Percentiles rank a stretch among this genome's conserved stretches.
Evolutionary conservation across 2,113 vertebrate species (phyloP).

Genomic region (Asarcornis scutulata): DNA sequence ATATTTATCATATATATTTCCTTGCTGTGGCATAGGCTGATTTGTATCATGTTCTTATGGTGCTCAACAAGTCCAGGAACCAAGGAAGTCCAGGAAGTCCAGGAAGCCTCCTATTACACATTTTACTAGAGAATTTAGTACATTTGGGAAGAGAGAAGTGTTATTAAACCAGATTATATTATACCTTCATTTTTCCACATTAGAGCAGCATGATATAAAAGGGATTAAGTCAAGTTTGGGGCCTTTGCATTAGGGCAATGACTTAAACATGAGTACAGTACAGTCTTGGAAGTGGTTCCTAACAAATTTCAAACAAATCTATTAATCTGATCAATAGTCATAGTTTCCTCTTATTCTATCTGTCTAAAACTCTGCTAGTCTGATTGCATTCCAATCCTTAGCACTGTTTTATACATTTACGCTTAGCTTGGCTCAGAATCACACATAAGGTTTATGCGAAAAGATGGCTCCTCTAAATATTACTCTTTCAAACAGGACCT

Average conservation of each 20-base stretch:
- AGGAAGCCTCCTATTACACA: background rate
- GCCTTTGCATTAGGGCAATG: background rate
- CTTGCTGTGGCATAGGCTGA: background rate
- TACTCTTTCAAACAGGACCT: background rate
- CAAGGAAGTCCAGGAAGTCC: background rate
- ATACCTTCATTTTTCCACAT: background rate
- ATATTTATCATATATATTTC: background rate
- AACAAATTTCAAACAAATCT: background rate
- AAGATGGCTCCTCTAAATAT: background rate
- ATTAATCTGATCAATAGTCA: background rate
- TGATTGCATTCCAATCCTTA: background rate
- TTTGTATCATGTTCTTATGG: conserved; percentile 19
- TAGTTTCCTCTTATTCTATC: background rate
- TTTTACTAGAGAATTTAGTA: conserved; percentile 15
- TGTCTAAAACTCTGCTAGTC: background rate
- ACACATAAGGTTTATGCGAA: background rate
- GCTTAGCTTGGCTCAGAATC: background rate
- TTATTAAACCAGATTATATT: conserved; percentile 18
- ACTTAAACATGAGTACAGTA: background rate
- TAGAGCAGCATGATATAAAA: background rate
- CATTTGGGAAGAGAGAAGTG: background rate
- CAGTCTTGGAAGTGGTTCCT: background rate
- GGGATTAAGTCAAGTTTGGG: background rate
- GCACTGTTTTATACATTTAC: background rate
- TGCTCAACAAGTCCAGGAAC: background rate